Base-by-base conservation (phyloP, 2,113 vertebrate species). In the Nycticorax nycticorax region DNA sequence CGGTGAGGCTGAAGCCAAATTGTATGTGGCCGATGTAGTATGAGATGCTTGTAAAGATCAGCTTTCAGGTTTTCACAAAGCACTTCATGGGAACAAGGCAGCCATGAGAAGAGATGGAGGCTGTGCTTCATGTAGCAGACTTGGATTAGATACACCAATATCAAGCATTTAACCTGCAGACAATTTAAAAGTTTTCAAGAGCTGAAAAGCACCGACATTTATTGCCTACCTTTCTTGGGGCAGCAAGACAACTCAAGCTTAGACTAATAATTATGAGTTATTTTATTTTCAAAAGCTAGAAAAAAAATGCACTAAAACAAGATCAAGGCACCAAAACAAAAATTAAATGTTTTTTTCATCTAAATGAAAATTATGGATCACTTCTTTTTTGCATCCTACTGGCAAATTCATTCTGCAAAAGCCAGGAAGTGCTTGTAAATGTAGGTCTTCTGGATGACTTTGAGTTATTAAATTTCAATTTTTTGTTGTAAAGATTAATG, bases 1-100 rank as follows among this genome's bases (percentile, higher is more conserved):
- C 39, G n/a, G 1, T 0, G 0, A 47, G 50, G 26, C 11, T 43
- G 33, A 43, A 74, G 30, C 2, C 3, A 2, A 90, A 56, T 8
- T 43, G 11, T 4, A 33, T 5, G 1, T 12, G 26, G 8, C 5
- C 6, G 1, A 35, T 88, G 21, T 20, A 15, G 10, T 15, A 24
- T 18, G 13, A 88, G 7, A 3, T 17, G 26, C 24, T 69, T 48
- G 50, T 23, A 45, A 82, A 74, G 60, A 21, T 47, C 56, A 73
- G 14, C 2, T 0, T 56, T 59, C 32, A 57, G n/a, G 3, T 55
- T 67, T 50, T 67, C 45, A 24, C 28, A 82, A 53, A 76, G 57
- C 19, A 8, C 17, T 59, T 62, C 32, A 10, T 3, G 19, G 23
- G 28, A 8, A 72, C 6, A 41, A 11, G 15, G 12, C 26, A 26